phyloP scores from a whole-genome alignment of 2,888 invertebrate genomes.

The Lydus trimaculatus region DNA sequence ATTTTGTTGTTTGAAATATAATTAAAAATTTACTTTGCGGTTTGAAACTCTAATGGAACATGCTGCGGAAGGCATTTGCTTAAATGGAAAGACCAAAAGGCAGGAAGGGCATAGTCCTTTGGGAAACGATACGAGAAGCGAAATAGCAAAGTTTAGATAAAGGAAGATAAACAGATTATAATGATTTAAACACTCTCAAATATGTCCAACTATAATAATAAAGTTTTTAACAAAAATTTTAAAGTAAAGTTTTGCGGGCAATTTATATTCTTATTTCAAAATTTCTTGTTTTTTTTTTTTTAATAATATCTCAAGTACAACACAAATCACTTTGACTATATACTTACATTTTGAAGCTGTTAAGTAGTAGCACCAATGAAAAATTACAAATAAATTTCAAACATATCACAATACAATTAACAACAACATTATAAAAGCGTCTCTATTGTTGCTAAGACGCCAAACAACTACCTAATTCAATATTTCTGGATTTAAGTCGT shows the following conservation, averaged over 20 bases:
- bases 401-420: background rate
- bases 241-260: conserved; percentile 41
- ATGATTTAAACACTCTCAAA: conserved; percentile 56
- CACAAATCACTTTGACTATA: background rate
- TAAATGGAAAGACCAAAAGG: conserved; percentile 41
- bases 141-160: conserved; percentile 57
- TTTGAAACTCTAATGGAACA: conserved; percentile 17
- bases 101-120: conserved; percentile 47
- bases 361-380: background rate
- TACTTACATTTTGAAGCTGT: conserved; percentile 5
- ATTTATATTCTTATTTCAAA: conserved; percentile 28
- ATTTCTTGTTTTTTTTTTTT: too few species aligned
- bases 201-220: conserved; percentile 51
- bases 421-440: conserved; percentile 26
- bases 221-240: conserved; percentile 52
- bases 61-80: conserved; percentile 36
- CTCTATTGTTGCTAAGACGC: conserved; percentile 48
- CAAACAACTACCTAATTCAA: conserved; percentile 51
- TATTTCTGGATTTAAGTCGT: conserved; percentile 45
- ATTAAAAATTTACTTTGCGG: conserved; percentile 5
- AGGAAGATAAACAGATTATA: conserved; percentile 58
- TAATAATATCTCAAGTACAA: conserved; percentile 18
- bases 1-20: background rate
- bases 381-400: background rate
- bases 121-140: conserved; percentile 50